A percentile compares a stretch with the other conserved stretches of the same genome.
These are phyloP conservation scores for Zaprionus taronus DNA, from an alignment of 1,140 invertebrate genomes.

Conservation along the genomic window DNA sequence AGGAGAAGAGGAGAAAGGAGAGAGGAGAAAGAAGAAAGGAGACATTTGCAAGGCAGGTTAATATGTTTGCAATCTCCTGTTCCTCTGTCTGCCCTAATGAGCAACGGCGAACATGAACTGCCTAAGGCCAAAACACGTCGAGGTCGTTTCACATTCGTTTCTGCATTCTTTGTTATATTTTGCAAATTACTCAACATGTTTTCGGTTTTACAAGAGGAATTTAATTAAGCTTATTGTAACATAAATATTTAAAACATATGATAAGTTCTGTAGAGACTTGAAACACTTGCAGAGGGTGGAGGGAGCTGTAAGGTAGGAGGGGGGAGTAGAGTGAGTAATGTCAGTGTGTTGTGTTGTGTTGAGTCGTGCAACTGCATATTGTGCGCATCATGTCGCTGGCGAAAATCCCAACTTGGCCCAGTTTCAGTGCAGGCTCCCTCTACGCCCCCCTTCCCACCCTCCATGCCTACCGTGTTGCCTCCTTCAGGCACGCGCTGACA, in stretches of 20 bases:
- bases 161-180: constrained; percentile 1
- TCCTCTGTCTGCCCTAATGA: constrained; percentile 62
- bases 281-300: too few relatives aligned
- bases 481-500: constrained; percentile 59
- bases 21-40: neutral
- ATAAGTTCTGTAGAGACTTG: neutral
- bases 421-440: constrained; percentile 3
- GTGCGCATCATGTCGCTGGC: neutral
- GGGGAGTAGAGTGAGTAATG: neutral
- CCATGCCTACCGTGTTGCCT: neutral
- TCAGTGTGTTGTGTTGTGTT: neutral
- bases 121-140: constrained; percentile 43
- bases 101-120: constrained; percentile 32
- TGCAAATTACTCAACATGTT: constrained; percentile 45
- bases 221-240: constrained; percentile 49
- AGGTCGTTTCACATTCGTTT: constrained; percentile 42
- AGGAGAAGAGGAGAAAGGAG: neutral
- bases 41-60: neutral
- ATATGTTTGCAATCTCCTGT: constrained; percentile 20
- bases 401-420: constrained; percentile 13
- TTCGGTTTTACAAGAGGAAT: constrained; percentile 26
- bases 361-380: neutral
- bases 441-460: neutral
- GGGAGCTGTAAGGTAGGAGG: neutral
- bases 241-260: neutral